Evolutionary conservation across 1,140 invertebrate genomes (phyloP), one percentile per base, ranked within the genome.

Genomic region (Cyphomyrmex costatus): DNA sequence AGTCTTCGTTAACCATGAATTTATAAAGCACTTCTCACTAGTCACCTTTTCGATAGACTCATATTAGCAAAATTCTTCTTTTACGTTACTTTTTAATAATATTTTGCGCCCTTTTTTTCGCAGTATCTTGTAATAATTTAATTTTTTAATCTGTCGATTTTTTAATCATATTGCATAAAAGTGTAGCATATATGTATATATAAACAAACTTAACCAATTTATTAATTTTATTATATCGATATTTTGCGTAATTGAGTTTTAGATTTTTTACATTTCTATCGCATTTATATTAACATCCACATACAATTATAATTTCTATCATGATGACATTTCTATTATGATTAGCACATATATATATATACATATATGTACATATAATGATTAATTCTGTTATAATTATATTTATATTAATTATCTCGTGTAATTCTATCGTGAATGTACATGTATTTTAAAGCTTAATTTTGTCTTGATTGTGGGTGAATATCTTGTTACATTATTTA

Each of bases 381-480:
- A 51, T 51, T 71, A 51, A 71, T 71, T 71, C 24, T 71, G 3
- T 71, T 27, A 10, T 30, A 16, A 49, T 70, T 70, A 27, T 19
- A 66, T 66, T 42, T 24, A n/a, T 27, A 10, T 1, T n/a, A 53
- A 73, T 51, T 73, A 10, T n/a, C 6, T 53, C 27, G n/a, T n/a
- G 10, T 73, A 51, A 71, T 51, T 53, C 10, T 30, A 27, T 73
- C 46, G 1, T 49, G 19, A 16, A 6, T 49, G 4, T 51, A 73
- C 7, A 21, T 49, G 30, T 16, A 27, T 27, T 73, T 12, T 73
- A 30, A 21, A 51, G 46, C 19, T 73, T 30, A 21, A 73, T 73
- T 56, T 73, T n/a, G 14, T 27, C 10, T 73, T 2, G 1, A 73
- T 12, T 77, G n/a, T n/a, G n/a, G n/a, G n/a, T n/a, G 24, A 77